phyloP scores from a whole-genome alignment of 64 coral and sea anemone genomes.

The Trachythela sp. region DNA sequence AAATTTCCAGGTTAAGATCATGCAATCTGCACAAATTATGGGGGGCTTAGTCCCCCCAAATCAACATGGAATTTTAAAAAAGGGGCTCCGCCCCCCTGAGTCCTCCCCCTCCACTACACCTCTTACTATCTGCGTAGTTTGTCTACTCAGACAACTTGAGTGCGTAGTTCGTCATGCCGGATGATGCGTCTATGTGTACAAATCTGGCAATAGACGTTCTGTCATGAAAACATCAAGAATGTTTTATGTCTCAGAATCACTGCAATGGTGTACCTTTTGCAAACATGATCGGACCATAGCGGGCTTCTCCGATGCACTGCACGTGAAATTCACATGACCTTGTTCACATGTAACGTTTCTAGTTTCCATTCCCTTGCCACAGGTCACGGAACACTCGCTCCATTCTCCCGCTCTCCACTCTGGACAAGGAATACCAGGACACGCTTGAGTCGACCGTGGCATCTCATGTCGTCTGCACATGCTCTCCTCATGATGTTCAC shows the following conservation, averaged over 20 bases:
- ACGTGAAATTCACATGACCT: slow-evolving; percentile 8
- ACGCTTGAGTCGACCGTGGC: background rate
- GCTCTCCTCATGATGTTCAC: background rate
- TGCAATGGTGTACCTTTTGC: background rate
- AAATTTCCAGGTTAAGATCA: no score
- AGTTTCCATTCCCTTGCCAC: background rate
- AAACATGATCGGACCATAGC: background rate
- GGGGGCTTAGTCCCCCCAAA: no score
- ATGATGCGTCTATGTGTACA: no score
- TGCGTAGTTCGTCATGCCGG: no score
- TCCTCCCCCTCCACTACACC: no score
- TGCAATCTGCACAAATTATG: no score
- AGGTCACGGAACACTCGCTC: background rate
- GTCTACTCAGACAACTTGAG: no score
- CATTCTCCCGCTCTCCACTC: background rate
- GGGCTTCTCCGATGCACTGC: background rate
- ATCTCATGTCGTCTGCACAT: background rate
- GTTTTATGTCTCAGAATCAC: background rate
- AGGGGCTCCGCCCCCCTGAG: no score
- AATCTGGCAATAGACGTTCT: no score
- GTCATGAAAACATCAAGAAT: no score
- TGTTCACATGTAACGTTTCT: background rate
- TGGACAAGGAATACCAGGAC: background rate
- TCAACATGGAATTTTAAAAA: no score
- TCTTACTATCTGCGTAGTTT: no score